These are phyloP conservation scores for Mohoua ochrocephala DNA, from an alignment of 2,113 vertebrate genomes.

Conservation along the genomic window DNA sequence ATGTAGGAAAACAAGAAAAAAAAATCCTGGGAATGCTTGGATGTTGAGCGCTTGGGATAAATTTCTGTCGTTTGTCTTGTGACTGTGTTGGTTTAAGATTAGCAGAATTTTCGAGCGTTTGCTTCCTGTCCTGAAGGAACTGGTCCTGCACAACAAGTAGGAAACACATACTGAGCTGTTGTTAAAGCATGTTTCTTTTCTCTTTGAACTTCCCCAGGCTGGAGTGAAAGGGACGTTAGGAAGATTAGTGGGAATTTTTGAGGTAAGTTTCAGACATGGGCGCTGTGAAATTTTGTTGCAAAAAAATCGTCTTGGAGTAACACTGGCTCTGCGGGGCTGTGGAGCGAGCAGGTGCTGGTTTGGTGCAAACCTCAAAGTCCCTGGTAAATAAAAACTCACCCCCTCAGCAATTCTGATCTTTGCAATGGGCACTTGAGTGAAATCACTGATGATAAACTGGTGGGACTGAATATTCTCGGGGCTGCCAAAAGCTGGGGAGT, in stretches of 20 bases:
- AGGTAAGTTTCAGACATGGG: conserved; percentile 76
- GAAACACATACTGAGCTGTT: background rate
- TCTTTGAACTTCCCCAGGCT: conserved; percentile 75
- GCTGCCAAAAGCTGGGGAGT: background rate
- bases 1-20: background rate
- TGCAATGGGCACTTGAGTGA: background rate
- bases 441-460: background rate
- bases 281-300: background rate
- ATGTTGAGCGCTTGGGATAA: background rate
- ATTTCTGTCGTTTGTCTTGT: background rate
- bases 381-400: fast-evolving
- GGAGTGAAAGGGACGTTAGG: conserved; percentile 97
- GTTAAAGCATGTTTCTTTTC: background rate
- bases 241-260: conserved; percentile 95
- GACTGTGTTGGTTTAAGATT: background rate
- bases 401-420: background rate
- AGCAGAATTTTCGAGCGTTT: background rate
- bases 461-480: background rate
- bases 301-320: background rate
- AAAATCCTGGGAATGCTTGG: background rate
- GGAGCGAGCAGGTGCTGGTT: background rate
- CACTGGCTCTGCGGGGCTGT: background rate
- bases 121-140: background rate
- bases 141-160: background rate
- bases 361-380: background rate